A percentile compares a stretch with the other conserved stretches of the same genome.
Conservation (phyloP, 2,797 vertebrate genomes). For the Varecia variegata region DNA sequence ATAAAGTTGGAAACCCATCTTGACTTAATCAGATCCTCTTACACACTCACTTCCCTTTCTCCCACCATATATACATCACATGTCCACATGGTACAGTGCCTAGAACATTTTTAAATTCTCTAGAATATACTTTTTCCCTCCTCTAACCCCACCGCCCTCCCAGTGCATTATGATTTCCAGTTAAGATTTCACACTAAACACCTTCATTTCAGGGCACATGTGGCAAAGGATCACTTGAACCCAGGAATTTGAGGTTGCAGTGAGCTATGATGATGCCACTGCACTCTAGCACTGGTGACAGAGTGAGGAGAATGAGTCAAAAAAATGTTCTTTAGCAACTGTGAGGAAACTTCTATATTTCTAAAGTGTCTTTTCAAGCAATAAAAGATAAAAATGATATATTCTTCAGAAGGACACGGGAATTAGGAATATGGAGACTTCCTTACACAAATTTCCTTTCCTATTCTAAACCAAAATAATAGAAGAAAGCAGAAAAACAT, state of each 20-base stretch:
- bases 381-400: not conserved
- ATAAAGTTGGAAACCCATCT: not conserved
- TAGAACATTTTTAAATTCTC: slow-evolving; percentile 26
- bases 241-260: too few relatives aligned
- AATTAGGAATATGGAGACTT: not conserved
- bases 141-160: not conserved
- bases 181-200: not conserved
- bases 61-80: not conserved
- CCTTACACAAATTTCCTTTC: not conserved
- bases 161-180: not conserved
- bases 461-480: slow-evolving; percentile 42
- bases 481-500: not conserved
- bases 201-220: not conserved
- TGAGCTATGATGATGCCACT: too few relatives aligned
- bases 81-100: not conserved
- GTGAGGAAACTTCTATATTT: not conserved
- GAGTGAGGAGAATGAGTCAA: too few relatives aligned
- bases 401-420: not conserved
- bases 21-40: slow-evolving; percentile 35
- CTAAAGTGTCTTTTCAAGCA: not conserved
- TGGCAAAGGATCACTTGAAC: too few relatives aligned
- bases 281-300: too few relatives aligned
- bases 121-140: not conserved
- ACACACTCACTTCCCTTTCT: not conserved
- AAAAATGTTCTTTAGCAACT: slow-evolving; percentile 26